Evolutionary conservation across 1,140 invertebrate species (phyloP).

Genomic region (Caenorhabditis elegans): DNA sequence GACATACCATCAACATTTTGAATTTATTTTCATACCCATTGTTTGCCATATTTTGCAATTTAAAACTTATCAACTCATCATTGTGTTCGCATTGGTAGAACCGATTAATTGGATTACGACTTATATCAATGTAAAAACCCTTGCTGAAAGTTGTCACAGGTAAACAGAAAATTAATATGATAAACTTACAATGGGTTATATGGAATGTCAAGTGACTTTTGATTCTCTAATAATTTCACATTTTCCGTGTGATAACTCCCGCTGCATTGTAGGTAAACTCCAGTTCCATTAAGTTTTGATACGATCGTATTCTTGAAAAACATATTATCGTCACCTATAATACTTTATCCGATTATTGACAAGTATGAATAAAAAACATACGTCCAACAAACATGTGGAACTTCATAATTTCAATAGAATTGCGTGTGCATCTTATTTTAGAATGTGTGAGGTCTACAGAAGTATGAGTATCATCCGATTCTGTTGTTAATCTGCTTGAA

Average conservation of each 20-base stretch:
- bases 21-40: too few species aligned
- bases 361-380: neutral
- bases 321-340: neutral
- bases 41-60: too few species aligned
- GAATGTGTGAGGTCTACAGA: too few species aligned
- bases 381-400: neutral
- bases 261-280: neutral
- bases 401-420: neutral
- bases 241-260: neutral
- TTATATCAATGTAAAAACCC: neutral
- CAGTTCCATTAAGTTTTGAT: neutral
- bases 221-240: neutral
- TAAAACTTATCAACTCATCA: too few species aligned
- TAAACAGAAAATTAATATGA: neutral
- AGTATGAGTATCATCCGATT: neutral
- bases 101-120: too few species aligned
- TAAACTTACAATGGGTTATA: neutral
- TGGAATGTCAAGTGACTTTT: neutral
- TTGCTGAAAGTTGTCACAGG: neutral
- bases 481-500: neutral
- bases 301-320: neutral
- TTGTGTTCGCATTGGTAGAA: too few species aligned
- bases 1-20: too few species aligned
- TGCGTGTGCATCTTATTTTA: neutral
- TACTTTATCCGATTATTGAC: neutral